A percentile compares a stretch with the other conserved stretches of the same genome.
Conservation (phyloP, 2,888 invertebrate genomes). For the Meliscaeva auricollis region DNA sequence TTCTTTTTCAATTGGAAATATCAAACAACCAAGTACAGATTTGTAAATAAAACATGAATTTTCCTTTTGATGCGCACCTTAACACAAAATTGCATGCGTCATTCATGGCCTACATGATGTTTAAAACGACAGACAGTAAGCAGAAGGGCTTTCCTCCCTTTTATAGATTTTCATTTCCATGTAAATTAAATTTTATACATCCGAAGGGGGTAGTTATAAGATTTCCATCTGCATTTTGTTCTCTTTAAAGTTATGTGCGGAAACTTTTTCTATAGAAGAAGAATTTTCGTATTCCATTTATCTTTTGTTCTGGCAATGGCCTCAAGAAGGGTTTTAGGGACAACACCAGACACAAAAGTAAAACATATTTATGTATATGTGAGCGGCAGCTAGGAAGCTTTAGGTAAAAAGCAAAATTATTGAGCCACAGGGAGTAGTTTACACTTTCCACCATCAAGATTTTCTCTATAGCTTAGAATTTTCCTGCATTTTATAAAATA, state of each 20-base stretch:
- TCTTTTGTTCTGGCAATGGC: slow-evolving; percentile 35
- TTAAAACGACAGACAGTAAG: slow-evolving; percentile 46
- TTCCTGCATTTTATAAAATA: slow-evolving; percentile 36
- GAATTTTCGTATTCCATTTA: slow-evolving; percentile 38
- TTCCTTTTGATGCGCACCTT: slow-evolving; percentile 59
- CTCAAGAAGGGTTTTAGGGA: slow-evolving; percentile 48
- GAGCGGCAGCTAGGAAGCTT: slow-evolving; percentile 21
- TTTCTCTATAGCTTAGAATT: slow-evolving; percentile 50
- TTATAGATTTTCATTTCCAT: slow-evolving; percentile 61
- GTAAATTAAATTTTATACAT: slow-evolving; percentile 71
- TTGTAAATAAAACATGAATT: slow-evolving; percentile 62
- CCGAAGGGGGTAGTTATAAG: slow-evolving; percentile 62
- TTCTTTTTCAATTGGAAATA: slow-evolving; percentile 60
- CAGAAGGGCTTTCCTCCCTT: slow-evolving; percentile 11
- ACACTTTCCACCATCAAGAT: slow-evolving; percentile 46
- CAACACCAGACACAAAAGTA: slow-evolving; percentile 23
- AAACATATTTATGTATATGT: slow-evolving; percentile 2
- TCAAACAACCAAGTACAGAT: slow-evolving; percentile 35
- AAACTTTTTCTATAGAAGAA: slow-evolving; percentile 34
- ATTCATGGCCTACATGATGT: slow-evolving; percentile 30
- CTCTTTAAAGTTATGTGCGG: slow-evolving; percentile 39
- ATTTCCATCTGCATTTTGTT: slow-evolving; percentile 50
- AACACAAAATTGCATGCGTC: slow-evolving; percentile 62
- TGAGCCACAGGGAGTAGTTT: slow-evolving; percentile 57
- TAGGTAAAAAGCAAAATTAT: slow-evolving; percentile 45